Base-by-base conservation (phyloP, 2,888 invertebrate genomes). In the Leptogaster cylindrica region DNA sequence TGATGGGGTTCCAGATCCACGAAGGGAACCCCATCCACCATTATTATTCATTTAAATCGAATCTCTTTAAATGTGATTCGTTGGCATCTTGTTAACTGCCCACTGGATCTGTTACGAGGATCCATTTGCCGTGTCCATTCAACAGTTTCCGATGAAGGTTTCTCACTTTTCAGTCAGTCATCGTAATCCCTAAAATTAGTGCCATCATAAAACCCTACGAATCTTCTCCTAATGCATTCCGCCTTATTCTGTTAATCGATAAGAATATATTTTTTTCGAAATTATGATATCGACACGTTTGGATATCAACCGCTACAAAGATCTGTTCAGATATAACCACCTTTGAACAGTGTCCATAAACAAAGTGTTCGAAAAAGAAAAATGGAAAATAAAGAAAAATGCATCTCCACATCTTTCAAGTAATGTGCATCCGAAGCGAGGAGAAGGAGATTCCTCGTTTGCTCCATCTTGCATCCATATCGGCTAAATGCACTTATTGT, bases 401-500 rank as follows among this genome's bases (percentile, higher is more conserved):
- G 7, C n/a, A n/a, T n/a, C n/a, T n/a, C n/a, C n/a, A n/a, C n/a
- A n/a, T n/a, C n/a, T n/a, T n/a, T n/a, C n/a, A n/a, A n/a, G n/a
- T n/a, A n/a, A n/a, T n/a, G n/a, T 31, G 7, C 31, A 18, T 27
- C 16, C 16, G 10, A 12, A 41, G 5, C 3, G 41, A 39, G n/a
- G n/a, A n/a, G n/a, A n/a, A n/a, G n/a, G n/a, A n/a, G n/a, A n/a
- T n/a, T n/a, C n/a, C n/a, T n/a, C n/a, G n/a, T n/a, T n/a, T n/a
- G n/a, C n/a, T n/a, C n/a, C n/a, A n/a, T n/a, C n/a, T n/a, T n/a
- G n/a, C n/a, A n/a, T n/a, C n/a, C n/a, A n/a, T n/a, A n/a, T 50
- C n/a, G n/a, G 36, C 55, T 55, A 36, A 55, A 55, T 55, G 55
- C 36, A 36, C 55, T 55, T 55, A 55, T 55, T 55, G 55, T 55